Conservation (phyloP, 2,888 invertebrate species). For the Tolmerus cingulatus region DNA sequence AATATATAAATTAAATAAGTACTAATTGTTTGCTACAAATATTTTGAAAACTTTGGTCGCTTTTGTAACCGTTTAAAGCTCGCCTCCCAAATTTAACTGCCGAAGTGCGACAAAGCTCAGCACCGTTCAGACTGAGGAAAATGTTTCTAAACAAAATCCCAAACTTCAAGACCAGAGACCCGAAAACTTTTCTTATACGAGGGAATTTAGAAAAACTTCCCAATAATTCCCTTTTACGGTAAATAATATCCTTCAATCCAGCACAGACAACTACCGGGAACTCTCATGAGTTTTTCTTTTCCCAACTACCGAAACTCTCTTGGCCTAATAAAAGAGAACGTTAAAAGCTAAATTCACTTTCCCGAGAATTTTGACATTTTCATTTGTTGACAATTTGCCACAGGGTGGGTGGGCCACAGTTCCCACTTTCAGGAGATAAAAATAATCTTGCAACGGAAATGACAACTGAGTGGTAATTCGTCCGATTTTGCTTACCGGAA, state of each 20-base stretch:
- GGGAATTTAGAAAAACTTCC: neutral
- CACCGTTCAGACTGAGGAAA: neutral
- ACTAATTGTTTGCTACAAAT: too few relatives aligned
- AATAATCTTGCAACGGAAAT: neutral
- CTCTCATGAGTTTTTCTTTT: neutral
- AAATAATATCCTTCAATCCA: neutral
- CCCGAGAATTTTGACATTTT: neutral
- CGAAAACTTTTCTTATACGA: neutral
- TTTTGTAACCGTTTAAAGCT: neutral
- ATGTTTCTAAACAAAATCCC: neutral
- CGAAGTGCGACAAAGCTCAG: neutral
- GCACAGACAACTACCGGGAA: neutral
- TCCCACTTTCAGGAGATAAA: neutral
- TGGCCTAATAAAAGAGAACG: too few relatives aligned
- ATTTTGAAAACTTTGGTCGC: too few relatives aligned
- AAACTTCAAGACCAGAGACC: neutral
- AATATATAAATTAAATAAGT: too few relatives aligned
- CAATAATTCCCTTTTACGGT: neutral
- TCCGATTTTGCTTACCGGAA: neutral
- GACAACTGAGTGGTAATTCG: constrained; percentile 46
- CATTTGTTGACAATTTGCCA: neutral
- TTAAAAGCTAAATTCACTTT: neutral
- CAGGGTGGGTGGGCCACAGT: neutral
- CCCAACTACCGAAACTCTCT: too few relatives aligned
- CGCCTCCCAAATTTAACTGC: neutral